Conservation (phyloP, 2,888 invertebrate genomes). For the Plutella xylostella region DNA sequence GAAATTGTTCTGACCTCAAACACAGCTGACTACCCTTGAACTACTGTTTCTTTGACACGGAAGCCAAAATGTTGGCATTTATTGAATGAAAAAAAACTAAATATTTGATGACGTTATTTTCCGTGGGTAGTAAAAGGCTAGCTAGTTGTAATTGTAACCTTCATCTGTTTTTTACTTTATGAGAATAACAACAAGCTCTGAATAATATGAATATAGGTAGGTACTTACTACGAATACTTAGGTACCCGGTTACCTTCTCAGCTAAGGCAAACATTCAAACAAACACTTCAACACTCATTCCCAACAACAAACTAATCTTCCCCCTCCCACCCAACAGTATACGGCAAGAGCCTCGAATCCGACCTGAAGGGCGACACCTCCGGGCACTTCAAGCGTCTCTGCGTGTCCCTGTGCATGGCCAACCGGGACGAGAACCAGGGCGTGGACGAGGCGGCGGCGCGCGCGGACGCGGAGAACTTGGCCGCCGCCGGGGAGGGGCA, state of each 20-base stretch:
- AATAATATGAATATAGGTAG: no score
- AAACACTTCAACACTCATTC: background rate
- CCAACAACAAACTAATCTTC: background rate
- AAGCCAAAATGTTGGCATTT: no score
- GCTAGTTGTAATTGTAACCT: no score
- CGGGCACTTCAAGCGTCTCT: slow-evolving; percentile 93
- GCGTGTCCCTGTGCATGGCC: slow-evolving; percentile 88
- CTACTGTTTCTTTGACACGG: no score
- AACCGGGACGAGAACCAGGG: slow-evolving; percentile 92
- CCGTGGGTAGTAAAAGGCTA: no score
- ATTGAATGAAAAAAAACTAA: no score
- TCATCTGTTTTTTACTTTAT: no score
- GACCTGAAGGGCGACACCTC: slow-evolving; percentile 94
- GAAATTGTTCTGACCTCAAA: no score
- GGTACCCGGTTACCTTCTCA: background rate
- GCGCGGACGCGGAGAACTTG: slow-evolving; percentile 84
- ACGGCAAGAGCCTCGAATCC: slow-evolving; percentile 82
- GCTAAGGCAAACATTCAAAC: background rate
- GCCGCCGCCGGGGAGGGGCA: slow-evolving; percentile 83
- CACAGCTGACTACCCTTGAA: no score
- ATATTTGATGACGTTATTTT: no score
- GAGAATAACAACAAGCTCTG: no score
- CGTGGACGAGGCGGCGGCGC: slow-evolving; percentile 83
- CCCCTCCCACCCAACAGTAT: slow-evolving; percentile 68
- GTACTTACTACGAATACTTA: no score